phyloP scores from a whole-genome alignment of 1,140 invertebrate species.

The Leptonema lineaticorne region DNA sequence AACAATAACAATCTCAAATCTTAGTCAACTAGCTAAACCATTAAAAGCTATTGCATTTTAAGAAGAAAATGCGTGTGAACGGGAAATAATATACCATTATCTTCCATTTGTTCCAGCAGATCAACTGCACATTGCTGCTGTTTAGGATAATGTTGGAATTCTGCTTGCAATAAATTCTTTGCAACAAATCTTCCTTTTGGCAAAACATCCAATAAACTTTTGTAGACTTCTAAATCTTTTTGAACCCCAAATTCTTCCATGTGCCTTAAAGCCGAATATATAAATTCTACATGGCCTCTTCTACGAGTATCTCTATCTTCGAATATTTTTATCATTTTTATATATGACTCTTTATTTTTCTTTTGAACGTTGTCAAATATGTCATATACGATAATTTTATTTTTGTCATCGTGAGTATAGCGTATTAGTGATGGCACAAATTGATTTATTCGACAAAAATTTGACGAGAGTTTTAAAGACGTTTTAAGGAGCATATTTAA shows the following conservation, averaged over 20 bases:
- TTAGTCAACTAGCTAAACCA: no score
- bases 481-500: background rate
- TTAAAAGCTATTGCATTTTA: no score
- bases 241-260: conserved; percentile 91
- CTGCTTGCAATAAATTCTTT: conserved; percentile 75
- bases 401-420: conserved; percentile 42
- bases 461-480: background rate
- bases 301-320: conserved; percentile 61
- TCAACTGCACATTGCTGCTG: conserved; percentile 91
- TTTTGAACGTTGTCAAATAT: conserved; percentile 59
- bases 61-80: no score
- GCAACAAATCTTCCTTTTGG: conserved; percentile 91
- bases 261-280: conserved; percentile 81
- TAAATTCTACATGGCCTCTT: conserved; percentile 90
- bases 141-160: conserved; percentile 90
- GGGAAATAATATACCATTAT: conserved; percentile 65
- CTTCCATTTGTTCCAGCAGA: conserved; percentile 88
- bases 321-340: conserved; percentile 75
- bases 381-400: conserved; percentile 48
- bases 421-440: background rate
- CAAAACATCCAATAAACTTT: conserved; percentile 84
- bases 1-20: background rate
- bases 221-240: conserved; percentile 90
- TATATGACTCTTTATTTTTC: conserved; percentile 73
- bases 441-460: background rate